Evolutionary conservation across 2,113 vertebrate genomes (phyloP), one percentile per base, ranked within the genome.

Genomic region (Tachuris rubrigastra): DNA sequence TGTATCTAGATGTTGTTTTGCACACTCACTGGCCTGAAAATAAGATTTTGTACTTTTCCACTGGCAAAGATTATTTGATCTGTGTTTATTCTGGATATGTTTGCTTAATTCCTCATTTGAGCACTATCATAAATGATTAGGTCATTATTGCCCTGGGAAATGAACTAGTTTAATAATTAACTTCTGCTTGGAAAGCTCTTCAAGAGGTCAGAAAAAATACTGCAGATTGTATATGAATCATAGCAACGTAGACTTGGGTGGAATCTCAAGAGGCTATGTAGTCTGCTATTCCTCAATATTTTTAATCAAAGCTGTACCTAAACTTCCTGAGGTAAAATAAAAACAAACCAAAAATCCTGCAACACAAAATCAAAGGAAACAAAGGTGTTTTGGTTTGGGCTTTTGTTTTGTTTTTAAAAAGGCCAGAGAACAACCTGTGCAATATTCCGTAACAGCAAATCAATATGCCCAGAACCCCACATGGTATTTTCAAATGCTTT

Each of bases 21-120:
- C 52, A 91, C 65, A 71, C 21, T 30, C n/a, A 50, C 60, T 84
- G 79, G 59, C 52, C 87, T 41, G 28, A 78, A 85, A 92, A 75
- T 7, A 84, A 85, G 39, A 47, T 94, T 89, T 59, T 72, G 52
- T 89, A 69, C 52, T 89, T 95, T 93, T 91, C n/a, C 73, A 60
- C 37, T 89, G 60, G 60, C 73, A 75, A 90, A 93, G 76, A 93
- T 53, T 1, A 67, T 84, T 77, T 81, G 37, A 85, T 68, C 47
- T 89, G 23, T 93, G 71, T 95, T 95, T 94, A 65, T 78, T 91
- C 85, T 86, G 77, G 94, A 74, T 84, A 59, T 67, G 56, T 86
- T 95, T 94, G 71, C 84, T 96, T 89, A 92, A 92, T 89, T 95
- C 56, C 55, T 89, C 60, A 50, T 89, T 76, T 95, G 22, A 85